Percentiles rank a stretch among this genome's conserved stretches.
phyloP scores from a whole-genome alignment of 1,140 invertebrate species.

The Camponotus pennsylvanicus region DNA sequence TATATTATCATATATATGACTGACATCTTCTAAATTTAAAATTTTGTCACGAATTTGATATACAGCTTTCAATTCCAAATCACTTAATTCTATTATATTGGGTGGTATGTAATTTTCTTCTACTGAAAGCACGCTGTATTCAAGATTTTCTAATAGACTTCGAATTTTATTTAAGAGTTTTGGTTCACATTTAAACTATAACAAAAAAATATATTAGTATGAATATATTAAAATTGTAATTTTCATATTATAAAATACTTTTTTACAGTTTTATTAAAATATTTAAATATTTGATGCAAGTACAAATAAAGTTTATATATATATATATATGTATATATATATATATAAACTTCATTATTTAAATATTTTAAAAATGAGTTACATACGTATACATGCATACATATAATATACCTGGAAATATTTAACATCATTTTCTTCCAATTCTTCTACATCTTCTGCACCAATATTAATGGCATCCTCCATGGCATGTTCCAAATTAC shows the following conservation, averaged over 20 bases:
- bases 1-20: constrained; percentile 86
- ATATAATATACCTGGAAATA: constrained; percentile 79
- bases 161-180: constrained; percentile 72
- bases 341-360: no score
- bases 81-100: constrained; percentile 79
- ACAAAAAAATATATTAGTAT: constrained; percentile 49
- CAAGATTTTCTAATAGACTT: constrained; percentile 80
- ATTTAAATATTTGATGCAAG: no score
- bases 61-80: constrained; percentile 82
- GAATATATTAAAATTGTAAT: constrained; percentile 33
- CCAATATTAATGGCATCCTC: constrained; percentile 89
- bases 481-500: constrained; percentile 86
- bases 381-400: neutral
- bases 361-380: no score
- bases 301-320: no score
- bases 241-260: neutral
- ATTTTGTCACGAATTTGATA: constrained; percentile 84
- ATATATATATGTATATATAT: no score
- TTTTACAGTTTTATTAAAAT: neutral
- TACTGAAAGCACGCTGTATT: constrained; percentile 85
- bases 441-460: constrained; percentile 88
- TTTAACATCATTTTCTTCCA: constrained; percentile 82
- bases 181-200: constrained; percentile 84
- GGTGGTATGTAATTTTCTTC: constrained; percentile 85
- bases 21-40: constrained; percentile 84